These are phyloP conservation scores for Ectropis grisescens DNA, from an alignment of 1,140 invertebrate species.

Conservation along the genomic window DNA sequence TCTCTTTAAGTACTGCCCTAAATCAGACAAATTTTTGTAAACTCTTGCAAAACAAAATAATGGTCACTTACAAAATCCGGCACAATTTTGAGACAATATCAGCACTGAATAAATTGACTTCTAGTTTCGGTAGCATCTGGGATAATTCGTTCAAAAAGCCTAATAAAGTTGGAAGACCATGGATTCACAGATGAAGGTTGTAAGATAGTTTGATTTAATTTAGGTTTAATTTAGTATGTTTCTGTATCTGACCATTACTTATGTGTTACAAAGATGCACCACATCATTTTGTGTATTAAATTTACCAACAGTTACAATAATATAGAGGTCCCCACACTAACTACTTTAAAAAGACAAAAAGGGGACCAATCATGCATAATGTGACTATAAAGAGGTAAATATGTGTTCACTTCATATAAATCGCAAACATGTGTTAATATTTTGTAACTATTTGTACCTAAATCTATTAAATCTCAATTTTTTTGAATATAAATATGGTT, in stretches of 20 bases:
- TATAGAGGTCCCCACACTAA: no score
- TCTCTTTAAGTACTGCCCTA: constrained; percentile 55
- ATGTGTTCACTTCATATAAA: constrained; percentile 19
- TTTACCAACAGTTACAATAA: no score
- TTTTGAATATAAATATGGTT: constrained; percentile 38
- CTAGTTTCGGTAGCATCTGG: no score
- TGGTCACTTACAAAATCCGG: constrained; percentile 27
- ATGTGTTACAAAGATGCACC: constrained; percentile 32
- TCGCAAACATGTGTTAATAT: constrained; percentile 8
- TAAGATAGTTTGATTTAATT: constrained; percentile 4
- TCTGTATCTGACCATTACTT: constrained; percentile 33
- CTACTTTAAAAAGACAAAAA: constrained; percentile 1
- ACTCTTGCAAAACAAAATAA: constrained; percentile 34
- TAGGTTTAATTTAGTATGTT: no score
- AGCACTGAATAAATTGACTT: no score
- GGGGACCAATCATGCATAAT: neutral
- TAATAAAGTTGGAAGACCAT: constrained; percentile 25
- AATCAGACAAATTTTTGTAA: no score
- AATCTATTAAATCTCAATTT: constrained; percentile 24
- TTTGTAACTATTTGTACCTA: constrained; percentile 18
- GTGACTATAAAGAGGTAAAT: constrained; percentile 12
- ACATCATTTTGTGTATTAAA: constrained; percentile 14
- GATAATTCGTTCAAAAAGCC: constrained; percentile 2
- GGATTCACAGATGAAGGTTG: constrained; percentile 7
- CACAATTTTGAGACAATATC: no score